Base-by-base conservation (phyloP, 2,113 vertebrate species). In the Petrocephalus zakoni region DNA sequence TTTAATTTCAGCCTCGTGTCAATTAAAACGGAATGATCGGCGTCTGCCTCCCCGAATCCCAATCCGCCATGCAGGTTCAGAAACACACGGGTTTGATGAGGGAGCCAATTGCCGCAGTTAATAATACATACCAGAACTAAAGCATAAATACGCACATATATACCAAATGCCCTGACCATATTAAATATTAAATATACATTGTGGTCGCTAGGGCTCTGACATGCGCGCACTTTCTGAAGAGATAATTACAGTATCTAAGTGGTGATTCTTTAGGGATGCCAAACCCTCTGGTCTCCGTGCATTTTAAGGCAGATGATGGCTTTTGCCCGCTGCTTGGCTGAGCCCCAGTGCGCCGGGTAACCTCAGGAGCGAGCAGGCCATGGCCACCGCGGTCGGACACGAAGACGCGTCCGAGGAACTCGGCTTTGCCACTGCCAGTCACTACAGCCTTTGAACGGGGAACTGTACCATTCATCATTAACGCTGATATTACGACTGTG, bases 401-500 rank as follows among this genome's bases (percentile, higher is more conserved):
- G 72, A 42, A 78, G 72, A 78, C 17, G 22, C 25, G 58, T 61
- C 58, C 22, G 58, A 64, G 58, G 1, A n/a, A 61, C 56, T 68
- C n/a, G 61, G 10, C n/a, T n/a, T 29, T 68, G 68, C 42, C 88
- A 82, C 85, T 55, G 19, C 53, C 37, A 87, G 11, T 88, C 87
- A 90, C 88, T 86, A 22, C 49, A 19, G 46, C 46, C 7, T 49
- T 47, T 89, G 87, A 90, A 90, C 88, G 88, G 83, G 64, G 89
- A 90, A 88, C 89, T 90, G 88, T 88, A 84, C 81, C 85, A 87
- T 88, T 89, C 89, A 89, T 90, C 89, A 93, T 91, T 91, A 92
- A 91, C 90, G 87, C 83, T 90, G 91, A 93, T 93, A 88, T 89
- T 88, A 91, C 91, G 91, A 91, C 91, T 93, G 91, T 91, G 91